Evolutionary conservation across 2,113 vertebrate genomes (phyloP), one percentile per base, ranked within the genome.

Genomic region (Connochaetes taurinus): DNA sequence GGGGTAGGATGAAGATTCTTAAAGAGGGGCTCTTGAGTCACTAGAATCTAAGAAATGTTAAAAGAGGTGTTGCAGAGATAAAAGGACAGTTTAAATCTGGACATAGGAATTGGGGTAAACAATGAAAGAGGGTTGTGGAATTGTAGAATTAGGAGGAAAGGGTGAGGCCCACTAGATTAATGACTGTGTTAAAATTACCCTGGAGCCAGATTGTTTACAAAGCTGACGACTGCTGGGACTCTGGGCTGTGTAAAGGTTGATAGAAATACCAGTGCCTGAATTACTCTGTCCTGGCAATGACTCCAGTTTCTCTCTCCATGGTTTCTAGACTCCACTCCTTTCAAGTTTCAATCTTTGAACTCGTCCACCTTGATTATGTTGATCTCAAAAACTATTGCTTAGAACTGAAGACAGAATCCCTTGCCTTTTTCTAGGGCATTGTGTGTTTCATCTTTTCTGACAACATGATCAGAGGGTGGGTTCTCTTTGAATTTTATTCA

Each of bases 151-250:
- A 33, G 11, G 45, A 10, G 7, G 1, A 74, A 92, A 88, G 7
- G 2, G 40, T 40, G 27, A 83, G 36, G 17, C 10, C 16, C 43
- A 15, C 31, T 83, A 17, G 45, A n/a, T 90, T 29, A 82, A 6
- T 25, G 47, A 64, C 53, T 43, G 7, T 67, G 25, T 57, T 64
- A 87, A 25, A 89, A 40, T 83, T 53, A 53, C 40, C 14, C 19
- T 29, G 31, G 40, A 93, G 17, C 31, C 25, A 36, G 27, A 4
- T 5, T 3, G 40, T 17, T 31, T 17, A 14, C 4, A 67, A 27
- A 43, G 7, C 1, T 8, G 6, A 29, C 53, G 7, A 43, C 47
- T 43, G 2, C 2, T 33, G 25, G 12, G 1, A 2, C 47, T 10
- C 40, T 36, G 14, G 58, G 3, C 2, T 86, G 2, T 52, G 0